phyloP scores from a whole-genome alignment of 2,113 vertebrate species.

The Gallinago jamesoni region DNA sequence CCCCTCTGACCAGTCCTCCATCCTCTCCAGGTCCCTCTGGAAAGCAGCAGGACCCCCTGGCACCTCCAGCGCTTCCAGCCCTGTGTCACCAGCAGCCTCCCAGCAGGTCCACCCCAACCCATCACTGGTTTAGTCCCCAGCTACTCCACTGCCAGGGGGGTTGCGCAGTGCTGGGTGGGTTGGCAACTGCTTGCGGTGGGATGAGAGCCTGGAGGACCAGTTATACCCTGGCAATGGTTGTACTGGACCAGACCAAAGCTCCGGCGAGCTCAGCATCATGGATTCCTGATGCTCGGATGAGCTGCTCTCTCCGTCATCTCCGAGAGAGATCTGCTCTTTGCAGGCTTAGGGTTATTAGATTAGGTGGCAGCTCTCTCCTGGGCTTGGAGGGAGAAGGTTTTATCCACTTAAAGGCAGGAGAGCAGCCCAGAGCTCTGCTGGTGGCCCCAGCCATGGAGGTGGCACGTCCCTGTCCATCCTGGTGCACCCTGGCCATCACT shows the following conservation, averaged over 20 bases:
- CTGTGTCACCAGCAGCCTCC: not conserved
- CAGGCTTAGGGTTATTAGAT: not conserved
- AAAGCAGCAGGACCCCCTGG: not conserved
- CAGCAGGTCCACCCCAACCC: not conserved
- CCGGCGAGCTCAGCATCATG: not conserved
- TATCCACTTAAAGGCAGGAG: not conserved
- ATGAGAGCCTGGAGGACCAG: not conserved
- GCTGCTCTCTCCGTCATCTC: not conserved
- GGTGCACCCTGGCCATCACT: accelerated
- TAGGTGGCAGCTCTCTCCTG: not conserved
- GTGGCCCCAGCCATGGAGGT: not conserved
- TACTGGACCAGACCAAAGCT: not conserved
- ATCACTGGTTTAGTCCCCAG: not conserved
- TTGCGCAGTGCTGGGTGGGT: not conserved
- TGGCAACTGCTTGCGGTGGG: not conserved
- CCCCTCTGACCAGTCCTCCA: not conserved
- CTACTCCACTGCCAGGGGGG: not conserved
- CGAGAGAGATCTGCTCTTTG: not conserved
- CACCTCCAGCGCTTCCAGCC: not conserved
- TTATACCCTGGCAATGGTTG: not conserved
- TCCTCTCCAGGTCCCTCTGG: not conserved
- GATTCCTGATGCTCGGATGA: not conserved
- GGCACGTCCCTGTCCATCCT: not conserved
- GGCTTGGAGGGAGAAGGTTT: not conserved
- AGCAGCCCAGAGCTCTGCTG: not conserved